Percentiles rank a stretch among this genome's conserved stretches.
Evolutionary conservation across 2,797 vertebrate genomes (phyloP).

Genomic region (Cryptoblepharus egeriae): DNA sequence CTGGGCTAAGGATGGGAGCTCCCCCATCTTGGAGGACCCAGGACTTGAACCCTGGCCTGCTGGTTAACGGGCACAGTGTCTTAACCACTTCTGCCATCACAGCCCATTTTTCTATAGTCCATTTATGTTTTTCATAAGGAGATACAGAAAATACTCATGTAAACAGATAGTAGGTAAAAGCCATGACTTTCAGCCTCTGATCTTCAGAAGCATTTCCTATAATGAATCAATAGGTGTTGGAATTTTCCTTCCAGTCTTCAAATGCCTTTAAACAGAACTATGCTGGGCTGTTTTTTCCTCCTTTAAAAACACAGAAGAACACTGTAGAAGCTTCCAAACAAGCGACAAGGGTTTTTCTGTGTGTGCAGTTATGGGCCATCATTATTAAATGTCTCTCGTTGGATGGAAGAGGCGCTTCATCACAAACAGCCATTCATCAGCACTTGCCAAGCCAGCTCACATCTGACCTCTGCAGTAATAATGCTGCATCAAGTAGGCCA

Average conservation of each 20-base stretch:
- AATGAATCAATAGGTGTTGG: background rate
- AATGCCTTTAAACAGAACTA: conserved; percentile 15
- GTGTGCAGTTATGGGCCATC: conserved; percentile 89
- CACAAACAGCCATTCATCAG: conserved; percentile 96
- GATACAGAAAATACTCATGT: background rate
- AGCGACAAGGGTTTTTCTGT: conserved; percentile 83
- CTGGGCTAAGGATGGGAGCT: too few relatives aligned
- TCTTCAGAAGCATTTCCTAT: background rate
- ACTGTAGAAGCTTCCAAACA: conserved; percentile 64
- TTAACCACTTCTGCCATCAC: too few relatives aligned
- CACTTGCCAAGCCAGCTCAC: conserved; percentile 85
- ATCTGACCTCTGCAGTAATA: conserved; percentile 97
- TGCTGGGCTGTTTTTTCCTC: background rate
- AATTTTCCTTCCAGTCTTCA: background rate
- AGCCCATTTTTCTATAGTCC: too few relatives aligned
- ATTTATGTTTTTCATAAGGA: background rate
- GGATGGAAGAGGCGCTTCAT: conserved; percentile 89
- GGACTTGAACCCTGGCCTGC: too few relatives aligned
- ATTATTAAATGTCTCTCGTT: conserved; percentile 94
- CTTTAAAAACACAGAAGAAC: background rate
- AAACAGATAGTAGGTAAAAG: background rate
- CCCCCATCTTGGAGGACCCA: too few relatives aligned
- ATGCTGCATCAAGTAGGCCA: conserved; percentile 98
- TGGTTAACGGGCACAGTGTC: too few relatives aligned
- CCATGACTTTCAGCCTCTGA: background rate